Evolutionary conservation across 2,888 invertebrate species (phyloP), one percentile per base, ranked within the genome.

Genomic region (Drosophila engyochracea): DNA sequence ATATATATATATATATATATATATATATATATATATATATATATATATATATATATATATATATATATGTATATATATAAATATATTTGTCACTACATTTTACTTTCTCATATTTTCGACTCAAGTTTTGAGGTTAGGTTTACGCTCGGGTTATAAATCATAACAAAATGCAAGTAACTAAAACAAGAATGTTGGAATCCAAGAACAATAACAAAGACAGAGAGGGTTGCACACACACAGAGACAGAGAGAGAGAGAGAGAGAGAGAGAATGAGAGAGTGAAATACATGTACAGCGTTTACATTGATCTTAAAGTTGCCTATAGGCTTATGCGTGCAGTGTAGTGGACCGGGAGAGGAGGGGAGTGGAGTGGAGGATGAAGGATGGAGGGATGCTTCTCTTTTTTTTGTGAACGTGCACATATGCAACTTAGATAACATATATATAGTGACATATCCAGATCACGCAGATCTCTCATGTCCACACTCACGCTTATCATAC

Each of bases 61-160:
- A n/a, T n/a, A n/a, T n/a, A n/a, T n/a, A n/a, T n/a, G n/a, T n/a
- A n/a, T n/a, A n/a, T n/a, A n/a, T n/a, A n/a, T n/a, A n/a, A n/a
- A n/a, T n/a, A n/a, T 72, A 14, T 51, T 68, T 62, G 58, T 74
- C 65, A 64, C 65, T 76, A 81, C 61, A 54, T 65, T 66, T 73
- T 70, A 57, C 16, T 3, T 31, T 59, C n/a, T 47, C n/a, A 35
- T 68, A 25, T 66, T 57, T 65, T 73, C 59, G 35, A 54, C 79
- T 72, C 72, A 65, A 65, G 47, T 58, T 68, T 64, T 71, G 85
- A 73, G 82, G 72, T 65, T 79, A 70, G 63, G 28, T 74, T 74
- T 70, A 75, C 67, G 60, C 61, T 67, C 66, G 62, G 72, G 55
- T 69, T 72, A 65, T 55, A 71, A 58, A 64, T 51, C 62, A 83